Conservation (phyloP, 1,140 invertebrate genomes). For the Zophobas atratus region DNA sequence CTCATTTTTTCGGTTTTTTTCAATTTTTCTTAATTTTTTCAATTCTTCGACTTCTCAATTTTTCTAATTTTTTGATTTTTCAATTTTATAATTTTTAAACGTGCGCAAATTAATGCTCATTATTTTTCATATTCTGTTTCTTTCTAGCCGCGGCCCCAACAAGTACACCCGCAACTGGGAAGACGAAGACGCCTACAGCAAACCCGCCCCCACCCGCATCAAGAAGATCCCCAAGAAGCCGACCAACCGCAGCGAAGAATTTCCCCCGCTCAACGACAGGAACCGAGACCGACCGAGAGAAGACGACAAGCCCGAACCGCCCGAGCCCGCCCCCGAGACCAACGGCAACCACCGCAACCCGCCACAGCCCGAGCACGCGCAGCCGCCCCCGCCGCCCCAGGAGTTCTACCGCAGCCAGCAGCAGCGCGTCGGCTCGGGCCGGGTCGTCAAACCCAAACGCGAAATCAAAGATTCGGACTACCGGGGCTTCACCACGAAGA, state of each 20-base stretch:
- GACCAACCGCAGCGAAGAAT: conserved; percentile 56
- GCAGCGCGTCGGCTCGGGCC: conserved; percentile 60
- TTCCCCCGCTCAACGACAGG: conserved; percentile 55
- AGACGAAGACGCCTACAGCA: conserved; percentile 88
- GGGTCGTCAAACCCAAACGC: conserved; percentile 60
- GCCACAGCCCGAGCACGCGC: background rate
- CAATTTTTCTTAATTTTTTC: too few relatives aligned
- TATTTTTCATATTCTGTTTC: conserved; percentile 6
- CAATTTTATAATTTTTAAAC: background rate
- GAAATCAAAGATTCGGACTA: conserved; percentile 64
- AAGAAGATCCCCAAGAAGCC: conserved; percentile 38
- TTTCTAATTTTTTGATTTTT: background rate
- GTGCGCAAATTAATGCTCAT: conserved; percentile 13
- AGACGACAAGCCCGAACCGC: background rate
- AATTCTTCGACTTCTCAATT: too few relatives aligned
- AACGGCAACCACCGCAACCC: conserved; percentile 19
- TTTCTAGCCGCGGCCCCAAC: conserved; percentile 85
- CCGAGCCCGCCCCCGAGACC: background rate
- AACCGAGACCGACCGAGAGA: background rate
- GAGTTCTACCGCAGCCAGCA: conserved; percentile 42
- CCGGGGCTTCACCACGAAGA: conserved; percentile 64
- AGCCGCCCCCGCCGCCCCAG: conserved; percentile 19
- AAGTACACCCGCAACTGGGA: conserved; percentile 95
- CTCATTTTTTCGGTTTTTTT: too few relatives aligned
- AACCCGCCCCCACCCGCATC: conserved; percentile 58